Percentiles rank a stretch among this genome's conserved stretches.
These are phyloP conservation scores for Liposcelis brunnea DNA, from an alignment of 2,888 invertebrate species.

Conservation along the genomic window DNA sequence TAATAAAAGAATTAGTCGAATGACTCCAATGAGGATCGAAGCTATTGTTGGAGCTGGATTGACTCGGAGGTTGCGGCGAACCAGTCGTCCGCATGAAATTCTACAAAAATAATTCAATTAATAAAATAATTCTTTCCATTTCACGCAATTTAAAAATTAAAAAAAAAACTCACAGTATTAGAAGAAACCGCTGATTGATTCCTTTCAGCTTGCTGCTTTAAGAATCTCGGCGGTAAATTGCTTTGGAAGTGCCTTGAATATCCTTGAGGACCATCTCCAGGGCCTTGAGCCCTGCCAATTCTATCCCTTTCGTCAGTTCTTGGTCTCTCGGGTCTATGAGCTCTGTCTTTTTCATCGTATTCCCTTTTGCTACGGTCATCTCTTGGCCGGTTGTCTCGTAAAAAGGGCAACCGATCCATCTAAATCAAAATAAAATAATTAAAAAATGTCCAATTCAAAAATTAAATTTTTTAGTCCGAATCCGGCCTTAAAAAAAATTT, in stretches of 20 bases:
- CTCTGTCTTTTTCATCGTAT: slow-evolving; percentile 21
- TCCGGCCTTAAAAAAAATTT: too few species aligned
- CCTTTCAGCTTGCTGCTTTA: slow-evolving; percentile 49
- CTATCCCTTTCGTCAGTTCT: slow-evolving; percentile 14
- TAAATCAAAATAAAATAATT: too few species aligned
- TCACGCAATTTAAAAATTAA: too few species aligned
- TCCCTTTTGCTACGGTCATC: slow-evolving; percentile 19
- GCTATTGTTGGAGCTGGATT: not conserved
- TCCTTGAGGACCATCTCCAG: slow-evolving; percentile 27
- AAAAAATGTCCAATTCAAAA: slow-evolving; percentile 15
- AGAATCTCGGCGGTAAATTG: slow-evolving; percentile 72
- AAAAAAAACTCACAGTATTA: too few species aligned
- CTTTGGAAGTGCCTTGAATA: slow-evolving; percentile 63
- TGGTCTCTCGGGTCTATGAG: slow-evolving; percentile 21
- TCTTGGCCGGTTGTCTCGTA: too few species aligned
- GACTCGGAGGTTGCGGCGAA: slow-evolving; percentile 11
- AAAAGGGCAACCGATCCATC: too few species aligned
- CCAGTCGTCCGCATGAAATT: slow-evolving; percentile 11
- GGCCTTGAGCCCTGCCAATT: slow-evolving; percentile 18
- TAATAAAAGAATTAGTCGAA: too few species aligned
- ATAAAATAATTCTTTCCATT: too few species aligned
- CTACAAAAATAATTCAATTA: not conserved
- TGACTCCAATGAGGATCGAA: slow-evolving; percentile 5
- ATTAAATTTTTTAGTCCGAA: too few species aligned
- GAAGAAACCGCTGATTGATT: slow-evolving; percentile 11